Evolutionary conservation across 2,888 invertebrate species (phyloP).

Genomic region (Siphlonurus alternatus): DNA sequence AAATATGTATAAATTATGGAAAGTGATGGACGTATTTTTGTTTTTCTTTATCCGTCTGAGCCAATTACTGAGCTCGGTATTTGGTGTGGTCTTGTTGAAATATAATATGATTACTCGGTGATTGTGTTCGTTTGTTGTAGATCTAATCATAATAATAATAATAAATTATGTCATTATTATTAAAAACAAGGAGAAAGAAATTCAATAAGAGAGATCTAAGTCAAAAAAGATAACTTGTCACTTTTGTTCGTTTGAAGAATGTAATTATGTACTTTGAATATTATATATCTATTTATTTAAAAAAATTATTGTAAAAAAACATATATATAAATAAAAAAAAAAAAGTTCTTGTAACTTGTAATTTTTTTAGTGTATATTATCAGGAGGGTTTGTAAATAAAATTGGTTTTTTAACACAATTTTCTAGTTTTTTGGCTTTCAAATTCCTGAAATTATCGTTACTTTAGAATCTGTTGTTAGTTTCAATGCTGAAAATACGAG

Average conservation of each 20-base stretch:
- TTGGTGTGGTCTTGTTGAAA: background rate
- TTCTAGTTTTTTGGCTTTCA: too few species aligned
- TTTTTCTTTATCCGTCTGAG: too few species aligned
- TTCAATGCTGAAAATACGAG: too few species aligned
- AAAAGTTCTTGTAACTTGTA: background rate
- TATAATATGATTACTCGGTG: background rate
- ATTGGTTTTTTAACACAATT: background rate
- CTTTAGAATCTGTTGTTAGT: too few species aligned
- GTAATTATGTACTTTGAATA: background rate
- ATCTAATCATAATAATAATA: background rate
- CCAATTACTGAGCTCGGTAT: too few species aligned
- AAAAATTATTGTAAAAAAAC: too few species aligned
- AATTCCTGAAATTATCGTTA: too few species aligned
- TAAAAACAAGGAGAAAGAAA: background rate
- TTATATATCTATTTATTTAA: too few species aligned
- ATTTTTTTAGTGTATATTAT: background rate
- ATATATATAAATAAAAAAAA: background rate
- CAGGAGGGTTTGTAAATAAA: background rate
- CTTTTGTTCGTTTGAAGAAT: background rate
- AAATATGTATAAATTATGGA: too few species aligned
- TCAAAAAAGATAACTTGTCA: background rate
- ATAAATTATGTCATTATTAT: background rate
- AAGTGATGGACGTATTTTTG: too few species aligned
- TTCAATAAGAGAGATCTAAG: background rate
- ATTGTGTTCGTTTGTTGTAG: background rate